These are phyloP conservation scores for Gymnoscelis rufifasciata DNA, from an alignment of 2,888 invertebrate species.

Conservation along the genomic window DNA sequence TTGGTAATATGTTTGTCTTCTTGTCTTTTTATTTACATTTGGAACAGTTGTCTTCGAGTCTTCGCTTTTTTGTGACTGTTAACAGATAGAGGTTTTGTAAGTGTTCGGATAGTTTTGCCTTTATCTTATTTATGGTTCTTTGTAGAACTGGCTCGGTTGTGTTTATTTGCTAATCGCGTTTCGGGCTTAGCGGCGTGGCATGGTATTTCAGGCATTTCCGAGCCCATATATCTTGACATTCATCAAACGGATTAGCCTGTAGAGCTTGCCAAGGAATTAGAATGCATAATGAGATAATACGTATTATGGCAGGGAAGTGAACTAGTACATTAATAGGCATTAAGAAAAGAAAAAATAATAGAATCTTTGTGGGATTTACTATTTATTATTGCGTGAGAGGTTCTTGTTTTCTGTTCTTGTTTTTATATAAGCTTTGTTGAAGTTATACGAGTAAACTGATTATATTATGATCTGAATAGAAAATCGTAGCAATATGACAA, in stretches of 20 bases:
- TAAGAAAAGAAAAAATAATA: no score
- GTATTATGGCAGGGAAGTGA: no score
- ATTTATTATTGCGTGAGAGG: no score
- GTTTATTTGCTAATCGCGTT: not conserved
- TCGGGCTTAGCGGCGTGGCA: not conserved
- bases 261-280: not conserved
- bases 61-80: conserved; percentile 29
- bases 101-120: conserved; percentile 17
- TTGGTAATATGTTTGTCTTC: conserved; percentile 44
- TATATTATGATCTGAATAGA: no score
- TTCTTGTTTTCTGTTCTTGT: no score
- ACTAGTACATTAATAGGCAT: no score
- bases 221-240: not conserved
- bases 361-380: no score
- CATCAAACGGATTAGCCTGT: not conserved
- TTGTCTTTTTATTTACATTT: conserved; percentile 37
- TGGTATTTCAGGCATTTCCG: no score
- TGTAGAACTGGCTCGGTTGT: conserved; percentile 5
- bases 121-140: conserved; percentile 16
- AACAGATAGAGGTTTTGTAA: conserved; percentile 22
- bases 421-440: no score
- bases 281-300: no score
- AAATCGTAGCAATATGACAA: no score
- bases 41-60: conserved; percentile 27
- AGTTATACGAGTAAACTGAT: no score